Percentiles rank a stretch among this genome's conserved stretches.
Conservation (phyloP, 2,888 invertebrate genomes). For the Dorcus parallelipipedus region DNA sequence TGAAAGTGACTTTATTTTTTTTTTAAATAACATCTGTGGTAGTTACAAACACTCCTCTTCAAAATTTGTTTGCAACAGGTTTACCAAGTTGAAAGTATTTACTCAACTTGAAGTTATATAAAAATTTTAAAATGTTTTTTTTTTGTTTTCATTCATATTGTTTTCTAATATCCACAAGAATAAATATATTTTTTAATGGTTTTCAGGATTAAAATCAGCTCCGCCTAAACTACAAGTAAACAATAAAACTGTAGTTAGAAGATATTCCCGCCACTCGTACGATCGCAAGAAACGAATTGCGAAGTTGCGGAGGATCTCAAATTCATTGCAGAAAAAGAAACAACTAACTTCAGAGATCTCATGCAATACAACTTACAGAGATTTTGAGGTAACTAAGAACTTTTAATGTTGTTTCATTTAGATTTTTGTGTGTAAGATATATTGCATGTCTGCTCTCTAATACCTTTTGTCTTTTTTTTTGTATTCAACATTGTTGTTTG, state of each 20-base stretch:
- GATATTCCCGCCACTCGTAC: slow-evolving; percentile 3
- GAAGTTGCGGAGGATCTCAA: neutral
- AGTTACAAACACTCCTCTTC: too few relatives aligned
- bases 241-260: neutral
- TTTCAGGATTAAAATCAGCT: neutral
- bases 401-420: neutral
- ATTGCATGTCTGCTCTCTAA: neutral
- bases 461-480: neutral
- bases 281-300: slow-evolving; percentile 6
- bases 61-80: too few relatives aligned
- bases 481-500: neutral
- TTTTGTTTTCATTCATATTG: too few relatives aligned
- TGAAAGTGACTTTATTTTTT: too few relatives aligned
- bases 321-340: neutral
- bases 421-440: neutral
- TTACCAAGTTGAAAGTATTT: too few relatives aligned
- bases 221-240: neutral
- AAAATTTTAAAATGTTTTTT: too few relatives aligned
- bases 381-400: neutral
- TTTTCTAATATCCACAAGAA: too few relatives aligned
- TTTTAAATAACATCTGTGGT: too few relatives aligned
- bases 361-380: neutral
- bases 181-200: too few relatives aligned
- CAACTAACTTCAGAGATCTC: neutral
- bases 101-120: too few relatives aligned